These are phyloP conservation scores for Lasioglossum morio DNA, from an alignment of 2,888 invertebrate genomes.

Conservation along the genomic window DNA sequence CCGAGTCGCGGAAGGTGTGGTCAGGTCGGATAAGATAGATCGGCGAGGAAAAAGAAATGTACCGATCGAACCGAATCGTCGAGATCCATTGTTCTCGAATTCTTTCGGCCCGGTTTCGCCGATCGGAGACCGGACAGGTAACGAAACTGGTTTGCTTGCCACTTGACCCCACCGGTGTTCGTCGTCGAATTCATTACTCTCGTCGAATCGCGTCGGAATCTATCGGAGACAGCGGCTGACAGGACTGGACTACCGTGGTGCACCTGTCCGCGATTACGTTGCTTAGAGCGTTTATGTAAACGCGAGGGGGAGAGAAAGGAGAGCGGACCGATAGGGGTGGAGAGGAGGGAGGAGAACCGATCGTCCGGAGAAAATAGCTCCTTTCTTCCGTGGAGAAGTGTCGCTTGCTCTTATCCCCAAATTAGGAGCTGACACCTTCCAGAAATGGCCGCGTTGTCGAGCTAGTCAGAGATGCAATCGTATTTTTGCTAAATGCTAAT, in stretches of 20 bases:
- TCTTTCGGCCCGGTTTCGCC: not conserved
- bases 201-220: slow-evolving; percentile 15
- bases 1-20: not conserved
- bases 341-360: not conserved
- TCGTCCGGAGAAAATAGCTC: not conserved
- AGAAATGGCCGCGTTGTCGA: not conserved
- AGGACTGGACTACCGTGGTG: slow-evolving; percentile 13
- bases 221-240: slow-evolving; percentile 16
- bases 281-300: slow-evolving; percentile 46
- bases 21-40: not conserved
- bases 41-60: not conserved
- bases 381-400: not conserved
- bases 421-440: not conserved
- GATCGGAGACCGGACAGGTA: not conserved
- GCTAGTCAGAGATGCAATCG: not conserved
- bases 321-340: not conserved
- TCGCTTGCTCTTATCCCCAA: not conserved
- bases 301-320: slow-evolving; percentile 45
- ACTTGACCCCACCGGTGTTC: slow-evolving; percentile 8
- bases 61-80: slow-evolving; percentile 2
- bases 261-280: slow-evolving; percentile 45
- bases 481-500: not conserved
- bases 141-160: slow-evolving; percentile 17
- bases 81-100: slow-evolving; percentile 16
- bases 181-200: slow-evolving; percentile 22